phyloP scores from a whole-genome alignment of 2,888 invertebrate species.

The Cantharis lateralis region DNA sequence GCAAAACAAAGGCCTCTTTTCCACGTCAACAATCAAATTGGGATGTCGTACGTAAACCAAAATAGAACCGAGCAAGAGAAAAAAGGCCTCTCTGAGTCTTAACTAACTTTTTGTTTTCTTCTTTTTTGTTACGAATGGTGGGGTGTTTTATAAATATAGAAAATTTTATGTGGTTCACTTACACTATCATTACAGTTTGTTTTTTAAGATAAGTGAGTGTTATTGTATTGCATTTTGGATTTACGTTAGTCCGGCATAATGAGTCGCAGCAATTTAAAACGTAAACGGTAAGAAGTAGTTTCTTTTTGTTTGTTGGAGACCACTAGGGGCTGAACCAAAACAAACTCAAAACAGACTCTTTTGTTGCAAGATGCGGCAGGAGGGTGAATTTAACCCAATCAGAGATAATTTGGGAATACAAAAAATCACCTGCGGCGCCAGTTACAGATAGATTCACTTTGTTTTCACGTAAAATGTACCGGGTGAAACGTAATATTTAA shows the following conservation, averaged over 20 bases:
- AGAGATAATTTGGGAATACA: too few relatives aligned
- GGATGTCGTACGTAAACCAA: conserved; percentile 11
- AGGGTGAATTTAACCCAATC: too few relatives aligned
- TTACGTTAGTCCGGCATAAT: not conserved
- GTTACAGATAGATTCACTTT: too few relatives aligned
- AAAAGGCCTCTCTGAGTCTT: conserved; percentile 28
- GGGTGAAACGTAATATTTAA: not conserved
- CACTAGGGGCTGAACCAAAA: not conserved
- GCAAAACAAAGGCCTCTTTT: not conserved
- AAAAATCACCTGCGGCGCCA: too few relatives aligned
- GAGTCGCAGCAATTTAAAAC: conserved; percentile 6
- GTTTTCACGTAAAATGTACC: not conserved
- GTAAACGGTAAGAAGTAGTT: conserved; percentile 19
- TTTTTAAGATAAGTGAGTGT: conserved; percentile 8
- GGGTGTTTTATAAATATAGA: conserved; percentile 43
- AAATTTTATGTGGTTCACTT: conserved; percentile 18
- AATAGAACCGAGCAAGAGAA: conserved; percentile 32
- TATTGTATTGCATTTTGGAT: conserved; percentile 2
- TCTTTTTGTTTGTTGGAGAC: not conserved
- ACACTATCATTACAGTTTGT: conserved; percentile 7
- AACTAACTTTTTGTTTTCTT: conserved; percentile 34
- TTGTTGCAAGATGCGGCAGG: too few relatives aligned
- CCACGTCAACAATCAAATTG: not conserved
- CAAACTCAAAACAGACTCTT: not conserved
- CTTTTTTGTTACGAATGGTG: conserved; percentile 32